These are phyloP conservation scores for Hydra vulgaris DNA, from an alignment of 30 jellyfish, hydroid and myxozoan genomes.

Conservation along the genomic window DNA sequence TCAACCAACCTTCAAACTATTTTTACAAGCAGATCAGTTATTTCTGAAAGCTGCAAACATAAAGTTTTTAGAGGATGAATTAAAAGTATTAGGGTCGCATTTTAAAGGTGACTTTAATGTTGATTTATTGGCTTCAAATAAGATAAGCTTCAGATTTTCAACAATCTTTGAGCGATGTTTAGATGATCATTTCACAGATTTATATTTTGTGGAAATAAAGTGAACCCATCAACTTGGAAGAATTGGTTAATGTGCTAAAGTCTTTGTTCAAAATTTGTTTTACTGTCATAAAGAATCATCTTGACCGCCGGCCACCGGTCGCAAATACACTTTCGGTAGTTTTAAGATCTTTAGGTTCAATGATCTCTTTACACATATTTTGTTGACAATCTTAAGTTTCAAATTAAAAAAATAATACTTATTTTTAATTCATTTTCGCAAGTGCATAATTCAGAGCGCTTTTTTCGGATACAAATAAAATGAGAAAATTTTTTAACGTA, in stretches of 20 bases:
- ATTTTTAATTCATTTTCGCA: too few species aligned
- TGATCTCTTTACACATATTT: too few species aligned
- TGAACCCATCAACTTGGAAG: conserved; percentile 36
- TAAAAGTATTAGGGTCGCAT: not conserved
- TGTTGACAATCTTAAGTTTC: too few species aligned
- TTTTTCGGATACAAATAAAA: too few species aligned
- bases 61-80: not conserved
- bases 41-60: conserved; percentile 8
- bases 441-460: too few species aligned
- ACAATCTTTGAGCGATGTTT: too few species aligned
- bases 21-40: conserved; percentile 12
- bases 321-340: too few species aligned
- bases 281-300: not conserved
- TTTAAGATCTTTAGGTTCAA: too few species aligned
- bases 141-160: not conserved
- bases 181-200: too few species aligned
- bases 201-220: too few species aligned
- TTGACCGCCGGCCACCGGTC: not conserved
- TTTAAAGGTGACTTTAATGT: conserved; percentile 2
- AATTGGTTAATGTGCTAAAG: not conserved
- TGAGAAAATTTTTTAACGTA: too few species aligned
- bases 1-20: conserved; percentile 20
- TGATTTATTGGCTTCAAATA: conserved; percentile 4
- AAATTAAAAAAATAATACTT: too few species aligned
- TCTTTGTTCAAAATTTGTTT: not conserved